A percentile compares a stretch with the other conserved stretches of the same genome.
Conservation (phyloP, 1,140 invertebrate species). For the Neoseiulus cucumeris region DNA sequence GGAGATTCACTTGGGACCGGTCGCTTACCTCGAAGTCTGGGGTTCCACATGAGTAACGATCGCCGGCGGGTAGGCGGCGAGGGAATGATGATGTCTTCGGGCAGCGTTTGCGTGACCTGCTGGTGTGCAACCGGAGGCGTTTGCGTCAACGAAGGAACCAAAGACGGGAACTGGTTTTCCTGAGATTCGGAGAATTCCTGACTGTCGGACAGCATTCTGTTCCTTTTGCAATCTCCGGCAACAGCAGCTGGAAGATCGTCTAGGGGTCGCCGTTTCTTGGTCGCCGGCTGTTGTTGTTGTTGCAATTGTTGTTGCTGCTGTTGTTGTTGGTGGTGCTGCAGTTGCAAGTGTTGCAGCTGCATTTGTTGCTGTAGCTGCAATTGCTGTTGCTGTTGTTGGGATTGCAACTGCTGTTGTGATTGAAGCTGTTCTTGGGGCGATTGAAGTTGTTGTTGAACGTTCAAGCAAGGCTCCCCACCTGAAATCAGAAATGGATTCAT, state of each 20-base stretch:
- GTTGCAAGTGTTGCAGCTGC: not conserved
- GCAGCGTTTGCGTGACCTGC: not conserved
- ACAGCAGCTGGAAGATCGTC: not conserved
- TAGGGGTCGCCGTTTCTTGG: not conserved
- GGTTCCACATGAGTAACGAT: constrained; percentile 10
- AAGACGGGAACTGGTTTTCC: too few species aligned
- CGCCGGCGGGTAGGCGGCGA: not conserved
- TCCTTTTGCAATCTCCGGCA: not conserved
- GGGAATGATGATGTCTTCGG: not conserved
- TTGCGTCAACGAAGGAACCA: not conserved
- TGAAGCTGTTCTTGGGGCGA: too few species aligned
- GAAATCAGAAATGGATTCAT: too few species aligned
- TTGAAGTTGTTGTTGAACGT: too few species aligned
- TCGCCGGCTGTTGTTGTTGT: not conserved
- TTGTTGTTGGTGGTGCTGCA: not conserved
- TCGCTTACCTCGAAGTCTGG: not conserved
- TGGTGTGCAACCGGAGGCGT: not conserved
- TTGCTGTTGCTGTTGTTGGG: not conserved
- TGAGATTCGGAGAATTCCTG: too few species aligned
- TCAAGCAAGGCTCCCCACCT: too few species aligned
- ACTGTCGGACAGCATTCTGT: not conserved
- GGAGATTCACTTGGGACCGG: too few species aligned
- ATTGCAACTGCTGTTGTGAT: not conserved
- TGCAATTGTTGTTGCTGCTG: not conserved
- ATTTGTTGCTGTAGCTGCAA: not conserved